Percentiles rank a stretch among this genome's conserved stretches.
phyloP scores from a whole-genome alignment of 92 coral and sea anemone species.

The Porites rus region DNA sequence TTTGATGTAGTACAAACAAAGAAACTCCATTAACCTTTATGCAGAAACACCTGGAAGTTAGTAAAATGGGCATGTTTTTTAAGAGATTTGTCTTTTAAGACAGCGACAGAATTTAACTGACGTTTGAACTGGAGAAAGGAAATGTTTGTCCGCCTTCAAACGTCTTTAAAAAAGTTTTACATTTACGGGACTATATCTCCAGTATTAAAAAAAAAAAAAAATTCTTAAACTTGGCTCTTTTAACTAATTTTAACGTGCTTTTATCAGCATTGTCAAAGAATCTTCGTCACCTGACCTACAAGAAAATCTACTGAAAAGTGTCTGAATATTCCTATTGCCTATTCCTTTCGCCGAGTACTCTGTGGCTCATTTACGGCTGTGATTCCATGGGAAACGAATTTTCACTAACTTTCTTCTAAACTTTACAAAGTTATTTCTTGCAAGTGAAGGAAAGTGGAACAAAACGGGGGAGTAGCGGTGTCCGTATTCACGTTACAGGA shows the following conservation, averaged over 20 bases:
- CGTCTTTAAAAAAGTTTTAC: no score
- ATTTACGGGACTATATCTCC: no score
- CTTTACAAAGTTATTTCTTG: slow-evolving; percentile 2
- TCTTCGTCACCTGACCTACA: no score
- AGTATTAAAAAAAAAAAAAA: no score
- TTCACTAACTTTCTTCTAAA: not conserved
- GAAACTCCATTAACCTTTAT: slow-evolving; percentile 3
- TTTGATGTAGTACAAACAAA: slow-evolving; percentile 1
- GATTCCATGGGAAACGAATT: not conserved
- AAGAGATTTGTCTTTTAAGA: slow-evolving; percentile 30
- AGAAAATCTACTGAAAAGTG: no score
- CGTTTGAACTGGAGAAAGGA: not conserved
- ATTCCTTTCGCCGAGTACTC: no score
- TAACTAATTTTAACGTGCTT: no score
- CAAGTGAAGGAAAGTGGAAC: slow-evolving; percentile 14
- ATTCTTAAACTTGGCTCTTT: no score
- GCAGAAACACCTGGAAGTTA: slow-evolving; percentile 9
- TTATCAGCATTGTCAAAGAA: no score
- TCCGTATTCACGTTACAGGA: slow-evolving; percentile 15
- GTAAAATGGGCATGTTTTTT: slow-evolving; percentile 6
- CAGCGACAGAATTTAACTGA: slow-evolving; percentile 14
- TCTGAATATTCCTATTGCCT: no score
- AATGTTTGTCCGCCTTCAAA: no score
- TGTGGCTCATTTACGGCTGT: no score
- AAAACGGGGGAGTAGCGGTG: slow-evolving; percentile 5